Percentiles rank a stretch among this genome's conserved stretches.
Evolutionary conservation across 2,113 vertebrate genomes (phyloP).

Genomic region (Boulengeromyrus knoepffleri): DNA sequence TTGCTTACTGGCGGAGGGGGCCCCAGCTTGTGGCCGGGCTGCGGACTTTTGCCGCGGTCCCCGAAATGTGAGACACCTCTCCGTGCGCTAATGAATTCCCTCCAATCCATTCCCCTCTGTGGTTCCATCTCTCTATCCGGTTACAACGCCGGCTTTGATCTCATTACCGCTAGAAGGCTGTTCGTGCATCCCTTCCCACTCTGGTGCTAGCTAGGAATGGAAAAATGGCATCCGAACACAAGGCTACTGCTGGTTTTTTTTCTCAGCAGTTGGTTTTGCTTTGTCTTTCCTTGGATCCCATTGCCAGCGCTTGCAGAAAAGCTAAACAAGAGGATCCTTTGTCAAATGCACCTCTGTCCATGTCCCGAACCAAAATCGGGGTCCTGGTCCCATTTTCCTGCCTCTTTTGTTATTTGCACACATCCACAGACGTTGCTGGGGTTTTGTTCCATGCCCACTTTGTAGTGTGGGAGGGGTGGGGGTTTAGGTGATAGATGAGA

Average conservation of each 20-base stretch:
- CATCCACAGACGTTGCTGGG: not conserved
- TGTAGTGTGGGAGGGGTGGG: not conserved
- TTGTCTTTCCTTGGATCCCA: not conserved
- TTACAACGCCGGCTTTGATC: not conserved
- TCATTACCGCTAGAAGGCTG: not conserved
- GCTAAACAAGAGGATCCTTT: not conserved
- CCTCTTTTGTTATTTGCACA: not conserved
- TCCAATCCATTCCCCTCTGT: constrained; percentile 52
- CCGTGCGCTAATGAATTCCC: constrained; percentile 66
- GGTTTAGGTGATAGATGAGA: no score
- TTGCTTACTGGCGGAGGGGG: constrained; percentile 24
- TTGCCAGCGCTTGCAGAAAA: not conserved
- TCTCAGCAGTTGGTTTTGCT: not conserved
- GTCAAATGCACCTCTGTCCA: not conserved
- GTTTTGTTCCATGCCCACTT: not conserved
- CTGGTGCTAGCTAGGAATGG: not conserved
- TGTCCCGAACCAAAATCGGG: not conserved
- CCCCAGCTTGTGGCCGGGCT: constrained; percentile 20
- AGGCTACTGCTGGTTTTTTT: not conserved
- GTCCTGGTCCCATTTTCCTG: not conserved
- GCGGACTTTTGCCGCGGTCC: constrained; percentile 53
- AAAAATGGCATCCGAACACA: not conserved
- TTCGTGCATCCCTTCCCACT: not conserved
- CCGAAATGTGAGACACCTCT: constrained; percentile 63
- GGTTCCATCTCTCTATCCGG: constrained; percentile 11